Percentiles rank a stretch among this genome's conserved stretches.
Conservation (phyloP, 2,113 vertebrate genomes). For the Phylloscopus whistleri region DNA sequence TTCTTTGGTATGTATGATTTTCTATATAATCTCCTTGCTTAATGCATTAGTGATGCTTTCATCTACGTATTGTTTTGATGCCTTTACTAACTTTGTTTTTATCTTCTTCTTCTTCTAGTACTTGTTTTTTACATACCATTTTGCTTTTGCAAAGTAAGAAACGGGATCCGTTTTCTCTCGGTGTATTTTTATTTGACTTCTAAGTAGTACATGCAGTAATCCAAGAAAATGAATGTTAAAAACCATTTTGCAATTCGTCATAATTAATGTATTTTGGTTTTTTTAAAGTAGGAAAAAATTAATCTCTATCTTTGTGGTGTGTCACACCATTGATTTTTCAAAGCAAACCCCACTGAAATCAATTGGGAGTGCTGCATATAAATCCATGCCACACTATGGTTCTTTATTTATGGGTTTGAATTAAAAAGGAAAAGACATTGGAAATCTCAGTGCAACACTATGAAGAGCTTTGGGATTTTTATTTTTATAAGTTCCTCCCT, state of each 20-base stretch:
- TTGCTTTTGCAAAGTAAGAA: not conserved
- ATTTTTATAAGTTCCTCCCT: not conserved
- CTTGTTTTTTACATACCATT: not conserved
- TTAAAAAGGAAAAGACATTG: not conserved
- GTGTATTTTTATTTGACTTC: not conserved
- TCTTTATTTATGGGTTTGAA: not conserved
- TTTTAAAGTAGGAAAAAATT: not conserved
- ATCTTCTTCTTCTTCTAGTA: not conserved
- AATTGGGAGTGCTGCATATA: not conserved
- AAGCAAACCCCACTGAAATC: not conserved
- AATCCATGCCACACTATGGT: not conserved
- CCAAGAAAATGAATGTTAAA: not conserved
- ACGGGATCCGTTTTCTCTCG: not conserved
- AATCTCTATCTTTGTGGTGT: not conserved
- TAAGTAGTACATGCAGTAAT: not conserved
- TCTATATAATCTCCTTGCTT: not conserved
- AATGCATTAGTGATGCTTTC: not conserved
- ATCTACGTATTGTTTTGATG: not conserved
- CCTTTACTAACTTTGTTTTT: not conserved
- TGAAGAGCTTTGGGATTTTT: not conserved
- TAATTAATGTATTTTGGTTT: not conserved
- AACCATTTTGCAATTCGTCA: not conserved
- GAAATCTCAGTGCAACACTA: not conserved
- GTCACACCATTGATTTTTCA: conserved; percentile 10
- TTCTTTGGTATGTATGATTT: not conserved